A percentile compares a stretch with the other conserved stretches of the same genome.
Conservation (phyloP, 1,140 invertebrate species). For the Eurosta solidaginis region DNA sequence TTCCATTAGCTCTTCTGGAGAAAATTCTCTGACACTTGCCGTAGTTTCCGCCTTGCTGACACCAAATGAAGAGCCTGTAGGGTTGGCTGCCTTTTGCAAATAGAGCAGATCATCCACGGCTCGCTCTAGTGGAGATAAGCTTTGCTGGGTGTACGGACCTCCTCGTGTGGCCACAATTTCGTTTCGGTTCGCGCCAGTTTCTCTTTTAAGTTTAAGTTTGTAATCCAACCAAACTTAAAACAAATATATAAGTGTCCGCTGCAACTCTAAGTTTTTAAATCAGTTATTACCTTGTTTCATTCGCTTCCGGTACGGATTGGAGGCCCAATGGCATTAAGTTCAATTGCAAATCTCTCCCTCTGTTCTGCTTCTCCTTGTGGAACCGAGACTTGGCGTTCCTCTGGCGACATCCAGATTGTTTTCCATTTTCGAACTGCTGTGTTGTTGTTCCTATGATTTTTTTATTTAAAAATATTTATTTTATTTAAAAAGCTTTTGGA, state of each 20-base stretch:
- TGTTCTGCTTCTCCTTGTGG: background rate
- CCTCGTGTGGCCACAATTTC: background rate
- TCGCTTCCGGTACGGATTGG: no score
- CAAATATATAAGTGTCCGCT: background rate
- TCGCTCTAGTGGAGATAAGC: background rate
- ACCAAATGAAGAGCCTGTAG: background rate
- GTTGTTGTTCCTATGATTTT: no score
- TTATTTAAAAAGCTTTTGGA: background rate
- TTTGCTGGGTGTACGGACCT: background rate
- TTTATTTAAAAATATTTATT: no score
- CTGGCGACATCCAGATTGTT: background rate
- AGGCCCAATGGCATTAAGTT: background rate
- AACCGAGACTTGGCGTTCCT: background rate
- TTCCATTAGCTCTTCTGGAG: no score
- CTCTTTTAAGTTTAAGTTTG: background rate
- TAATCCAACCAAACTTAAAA: background rate
- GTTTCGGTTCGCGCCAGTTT: background rate
- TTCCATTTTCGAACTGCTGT: background rate
- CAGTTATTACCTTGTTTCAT: no score
- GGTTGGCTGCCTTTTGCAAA: background rate
- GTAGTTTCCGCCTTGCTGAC: background rate
- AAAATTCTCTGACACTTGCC: no score
- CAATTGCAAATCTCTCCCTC: background rate
- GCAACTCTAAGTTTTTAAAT: background rate
- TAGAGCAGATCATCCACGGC: background rate